These are phyloP conservation scores for Dendrolimus pini DNA, from an alignment of 2,888 invertebrate genomes.

Conservation along the genomic window DNA sequence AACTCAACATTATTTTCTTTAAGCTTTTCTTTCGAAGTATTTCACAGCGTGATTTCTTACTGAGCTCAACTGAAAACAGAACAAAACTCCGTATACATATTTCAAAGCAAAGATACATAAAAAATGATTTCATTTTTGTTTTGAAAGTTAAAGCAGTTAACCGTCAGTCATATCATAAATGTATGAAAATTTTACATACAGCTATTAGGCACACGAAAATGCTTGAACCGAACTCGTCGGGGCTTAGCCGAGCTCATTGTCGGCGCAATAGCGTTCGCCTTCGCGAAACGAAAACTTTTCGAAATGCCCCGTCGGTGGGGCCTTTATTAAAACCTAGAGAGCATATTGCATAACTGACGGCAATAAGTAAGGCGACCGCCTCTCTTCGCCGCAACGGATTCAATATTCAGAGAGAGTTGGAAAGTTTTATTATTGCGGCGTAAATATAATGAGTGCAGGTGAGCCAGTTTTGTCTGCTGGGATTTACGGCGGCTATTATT, in stretches of 20 bases:
- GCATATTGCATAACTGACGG: constrained; percentile 69
- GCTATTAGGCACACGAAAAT: constrained; percentile 43
- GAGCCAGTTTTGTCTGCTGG: constrained; percentile 63
- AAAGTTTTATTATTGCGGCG: constrained; percentile 74
- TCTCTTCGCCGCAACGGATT: constrained; percentile 63
- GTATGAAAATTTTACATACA: constrained; percentile 30
- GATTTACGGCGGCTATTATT: constrained; percentile 59
- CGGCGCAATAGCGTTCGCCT: constrained; percentile 58
- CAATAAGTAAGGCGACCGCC: constrained; percentile 69
- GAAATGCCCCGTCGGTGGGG: constrained; percentile 55
- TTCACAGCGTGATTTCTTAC: too few species aligned
- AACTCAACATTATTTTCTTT: too few species aligned
- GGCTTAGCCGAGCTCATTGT: constrained; percentile 55
- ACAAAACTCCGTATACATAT: too few species aligned
- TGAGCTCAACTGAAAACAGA: too few species aligned
- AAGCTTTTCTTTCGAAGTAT: too few species aligned
- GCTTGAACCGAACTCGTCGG: constrained; percentile 38
- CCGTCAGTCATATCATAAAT: constrained; percentile 12
- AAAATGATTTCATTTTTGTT: too few species aligned
- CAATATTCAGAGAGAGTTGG: constrained; percentile 70
- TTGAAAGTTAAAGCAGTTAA: neutral
- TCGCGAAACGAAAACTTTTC: constrained; percentile 71
- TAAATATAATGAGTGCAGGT: constrained; percentile 76
- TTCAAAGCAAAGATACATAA: too few species aligned
- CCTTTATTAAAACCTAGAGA: constrained; percentile 71